Conservation (phyloP, 1,140 invertebrate genomes). For the Euwallacea similis region DNA sequence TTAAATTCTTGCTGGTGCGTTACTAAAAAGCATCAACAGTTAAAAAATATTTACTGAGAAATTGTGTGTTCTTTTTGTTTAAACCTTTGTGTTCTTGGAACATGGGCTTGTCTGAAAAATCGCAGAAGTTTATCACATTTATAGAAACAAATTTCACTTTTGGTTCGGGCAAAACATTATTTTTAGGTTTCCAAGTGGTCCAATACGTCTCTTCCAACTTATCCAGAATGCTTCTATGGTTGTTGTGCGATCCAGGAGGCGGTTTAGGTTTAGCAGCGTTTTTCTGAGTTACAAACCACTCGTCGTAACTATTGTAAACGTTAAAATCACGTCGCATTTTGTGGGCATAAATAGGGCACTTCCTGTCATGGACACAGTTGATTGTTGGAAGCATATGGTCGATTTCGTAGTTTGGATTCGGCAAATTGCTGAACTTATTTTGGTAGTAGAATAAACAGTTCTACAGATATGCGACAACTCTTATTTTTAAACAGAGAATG, state of each 20-base stretch:
- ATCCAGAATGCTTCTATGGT: conserved; percentile 35
- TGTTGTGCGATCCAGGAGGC: neutral
- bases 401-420: too few relatives aligned
- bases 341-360: conserved; percentile 43
- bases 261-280: neutral
- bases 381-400: neutral
- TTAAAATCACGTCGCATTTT: conserved; percentile 28
- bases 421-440: too few relatives aligned
- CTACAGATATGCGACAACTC: too few relatives aligned
- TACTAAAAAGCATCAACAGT: neutral
- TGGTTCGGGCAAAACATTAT: conserved; percentile 6
- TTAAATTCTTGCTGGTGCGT: neutral
- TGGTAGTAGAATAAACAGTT: too few relatives aligned
- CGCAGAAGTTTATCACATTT: too few relatives aligned
- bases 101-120: neutral
- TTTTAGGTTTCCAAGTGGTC: conserved; percentile 51
- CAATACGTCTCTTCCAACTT: conserved; percentile 51
- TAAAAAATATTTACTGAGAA: too few relatives aligned
- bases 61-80: too few relatives aligned
- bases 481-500: too few relatives aligned
- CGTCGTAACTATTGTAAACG: conserved; percentile 29
- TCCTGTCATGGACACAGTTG: conserved; percentile 32
- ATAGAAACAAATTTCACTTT: too few relatives aligned
- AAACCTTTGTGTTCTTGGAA: conserved; percentile 19
- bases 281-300: conserved; percentile 12